phyloP scores from a whole-genome alignment of 2,888 invertebrate species.

The Scaptodrosophila latifasciaeformis region DNA sequence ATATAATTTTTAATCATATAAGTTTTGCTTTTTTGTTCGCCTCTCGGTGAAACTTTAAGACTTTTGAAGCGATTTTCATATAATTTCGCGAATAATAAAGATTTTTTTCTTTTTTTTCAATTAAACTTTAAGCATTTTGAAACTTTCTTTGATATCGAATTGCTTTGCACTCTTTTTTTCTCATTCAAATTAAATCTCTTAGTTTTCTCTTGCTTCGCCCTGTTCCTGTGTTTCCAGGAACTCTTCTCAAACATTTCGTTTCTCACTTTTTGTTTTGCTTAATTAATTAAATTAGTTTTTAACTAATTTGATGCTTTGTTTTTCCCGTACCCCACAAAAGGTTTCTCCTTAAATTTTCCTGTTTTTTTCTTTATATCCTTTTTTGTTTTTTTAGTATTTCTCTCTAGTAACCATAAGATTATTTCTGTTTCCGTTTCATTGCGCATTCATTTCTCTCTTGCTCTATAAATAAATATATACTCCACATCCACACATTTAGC shows the following conservation, averaged over 20 bases:
- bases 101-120: slow-evolving; percentile 15
- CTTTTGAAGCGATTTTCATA: slow-evolving; percentile 53
- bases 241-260: slow-evolving; percentile 33
- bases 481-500: slow-evolving; percentile 61
- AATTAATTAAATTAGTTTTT: slow-evolving; percentile 48
- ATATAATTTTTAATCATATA: slow-evolving; percentile 68
- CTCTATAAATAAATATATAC: slow-evolving; percentile 69
- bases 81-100: background rate
- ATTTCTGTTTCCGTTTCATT: slow-evolving; percentile 36
- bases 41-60: slow-evolving; percentile 31
- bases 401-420: slow-evolving; percentile 71
- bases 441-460: slow-evolving; percentile 29
- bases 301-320: slow-evolving; percentile 56
- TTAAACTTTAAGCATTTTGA: background rate
- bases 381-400: slow-evolving; percentile 43
- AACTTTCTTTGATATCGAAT: slow-evolving; percentile 43
- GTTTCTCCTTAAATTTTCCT: slow-evolving; percentile 13
- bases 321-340: slow-evolving; percentile 9
- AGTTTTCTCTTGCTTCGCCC: too few species aligned
- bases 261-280: too few species aligned
- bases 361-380: slow-evolving; percentile 31
- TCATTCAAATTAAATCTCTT: slow-evolving; percentile 8
- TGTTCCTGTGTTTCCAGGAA: too few species aligned
- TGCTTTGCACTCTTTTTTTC: slow-evolving; percentile 41
- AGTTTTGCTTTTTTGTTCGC: slow-evolving; percentile 4